These are phyloP conservation scores for Pterobdella sp. DNA, from an alignment of 2,888 invertebrate genomes.

Conservation along the genomic window DNA sequence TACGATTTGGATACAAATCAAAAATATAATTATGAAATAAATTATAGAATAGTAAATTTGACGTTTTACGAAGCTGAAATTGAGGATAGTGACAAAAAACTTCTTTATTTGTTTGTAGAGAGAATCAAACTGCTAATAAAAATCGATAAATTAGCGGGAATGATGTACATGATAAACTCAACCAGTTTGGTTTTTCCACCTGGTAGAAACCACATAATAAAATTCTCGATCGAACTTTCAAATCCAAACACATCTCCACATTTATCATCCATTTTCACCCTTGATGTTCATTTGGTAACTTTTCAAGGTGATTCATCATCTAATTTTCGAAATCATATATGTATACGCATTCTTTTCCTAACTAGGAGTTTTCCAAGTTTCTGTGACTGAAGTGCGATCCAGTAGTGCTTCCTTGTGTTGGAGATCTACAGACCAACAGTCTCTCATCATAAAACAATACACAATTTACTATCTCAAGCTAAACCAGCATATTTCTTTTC, in stretches of 20 bases:
- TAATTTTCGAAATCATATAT: too few relatives aligned
- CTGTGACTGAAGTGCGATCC: neutral
- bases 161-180: neutral
- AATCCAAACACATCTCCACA: neutral
- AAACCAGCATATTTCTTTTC: neutral
- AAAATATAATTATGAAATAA: too few relatives aligned
- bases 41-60: too few relatives aligned
- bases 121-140: neutral
- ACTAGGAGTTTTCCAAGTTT: constrained; percentile 7
- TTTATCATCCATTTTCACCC: neutral
- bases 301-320: neutral
- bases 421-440: neutral
- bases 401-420: constrained; percentile 17
- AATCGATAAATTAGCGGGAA: neutral
- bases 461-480: neutral
- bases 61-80: too few relatives aligned
- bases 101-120: neutral
- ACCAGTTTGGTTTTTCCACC: neutral
- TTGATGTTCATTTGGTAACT: neutral
- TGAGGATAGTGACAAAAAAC: neutral
- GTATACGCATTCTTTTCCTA: neutral
- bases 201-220: neutral
- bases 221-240: neutral
- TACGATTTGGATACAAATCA: too few relatives aligned
- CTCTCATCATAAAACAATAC: neutral